Evolutionary conservation across 2,888 invertebrate genomes (phyloP).

Genomic region (Drosophila bunnanda): DNA sequence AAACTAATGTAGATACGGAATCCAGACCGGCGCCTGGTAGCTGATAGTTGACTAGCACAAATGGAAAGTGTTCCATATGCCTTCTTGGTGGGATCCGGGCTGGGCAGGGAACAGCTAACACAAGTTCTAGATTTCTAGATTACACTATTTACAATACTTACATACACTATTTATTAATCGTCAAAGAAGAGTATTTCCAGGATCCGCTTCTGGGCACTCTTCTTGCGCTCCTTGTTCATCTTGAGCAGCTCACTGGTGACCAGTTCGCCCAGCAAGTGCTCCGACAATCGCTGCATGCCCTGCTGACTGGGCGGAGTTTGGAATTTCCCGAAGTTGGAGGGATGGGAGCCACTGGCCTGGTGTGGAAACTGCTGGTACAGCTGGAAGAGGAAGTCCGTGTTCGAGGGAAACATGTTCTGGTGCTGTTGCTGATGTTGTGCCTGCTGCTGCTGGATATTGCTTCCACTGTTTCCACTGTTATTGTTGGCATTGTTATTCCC

Average conservation of each 20-base stretch:
- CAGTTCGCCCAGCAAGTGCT: conserved; percentile 84
- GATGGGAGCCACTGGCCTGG: conserved; percentile 67
- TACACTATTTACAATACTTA: conserved; percentile 54
- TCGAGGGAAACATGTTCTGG: conserved; percentile 79
- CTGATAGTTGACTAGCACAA: conserved; percentile 64
- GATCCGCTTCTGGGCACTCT: conserved; percentile 83
- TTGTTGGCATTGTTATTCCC: conserved; percentile 46
- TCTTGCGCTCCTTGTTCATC: conserved; percentile 84
- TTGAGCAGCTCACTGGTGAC: conserved; percentile 84
- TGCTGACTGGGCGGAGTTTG: conserved; percentile 74
- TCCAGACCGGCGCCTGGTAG: conserved; percentile 15
- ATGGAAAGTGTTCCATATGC: conserved; percentile 59
- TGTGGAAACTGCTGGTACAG: conserved; percentile 83
- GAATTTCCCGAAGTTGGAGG: conserved; percentile 75
- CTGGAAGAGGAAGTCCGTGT: conserved; percentile 83
- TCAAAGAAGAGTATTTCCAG: conserved; percentile 85
- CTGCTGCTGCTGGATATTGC: conserved; percentile 50
- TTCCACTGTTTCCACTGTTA: conserved; percentile 37
- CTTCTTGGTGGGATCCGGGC: conserved; percentile 59
- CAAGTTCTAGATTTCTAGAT: conserved; percentile 11
- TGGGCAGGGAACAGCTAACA: conserved; percentile 9
- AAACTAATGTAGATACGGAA: conserved; percentile 21
- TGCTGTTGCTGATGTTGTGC: conserved; percentile 60
- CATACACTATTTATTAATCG: conserved; percentile 68
- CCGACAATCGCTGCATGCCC: conserved; percentile 81